These are phyloP conservation scores for Epinotia ramella DNA, from an alignment of 2,888 invertebrate species.

Conservation along the genomic window DNA sequence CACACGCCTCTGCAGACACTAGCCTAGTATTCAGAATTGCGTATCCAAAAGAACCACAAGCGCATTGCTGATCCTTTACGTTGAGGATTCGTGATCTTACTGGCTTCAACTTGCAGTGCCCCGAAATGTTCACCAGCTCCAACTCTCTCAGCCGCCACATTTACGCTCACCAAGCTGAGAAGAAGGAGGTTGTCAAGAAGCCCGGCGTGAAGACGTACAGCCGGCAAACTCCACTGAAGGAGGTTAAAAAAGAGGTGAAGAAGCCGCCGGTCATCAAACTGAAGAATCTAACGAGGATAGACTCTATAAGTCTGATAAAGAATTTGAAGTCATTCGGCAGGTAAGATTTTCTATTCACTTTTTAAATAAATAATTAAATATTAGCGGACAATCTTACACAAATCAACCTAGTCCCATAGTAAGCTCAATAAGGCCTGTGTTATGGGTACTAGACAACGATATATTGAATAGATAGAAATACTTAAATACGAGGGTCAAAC, in stretches of 20 bases:
- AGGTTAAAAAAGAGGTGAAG: conserved; percentile 10
- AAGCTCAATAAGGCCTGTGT: too few species aligned
- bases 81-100: too few species aligned
- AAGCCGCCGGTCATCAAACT: conserved; percentile 30
- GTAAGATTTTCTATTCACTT: not conserved
- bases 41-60: too few species aligned
- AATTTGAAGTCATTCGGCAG: conserved; percentile 14
- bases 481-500: too few species aligned
- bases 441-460: too few species aligned
- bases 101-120: conserved; percentile 16
- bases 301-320: conserved; percentile 31
- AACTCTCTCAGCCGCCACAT: conserved; percentile 7
- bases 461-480: too few species aligned
- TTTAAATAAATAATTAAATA: too few species aligned
- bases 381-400: too few species aligned
- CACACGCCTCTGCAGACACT: too few species aligned
- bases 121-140: conserved; percentile 14
- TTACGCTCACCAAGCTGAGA: not conserved
- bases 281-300: conserved; percentile 24
- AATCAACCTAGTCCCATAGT: too few species aligned
- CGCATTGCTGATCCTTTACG: too few species aligned
- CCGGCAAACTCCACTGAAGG: conserved; percentile 4
- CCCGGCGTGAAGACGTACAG: not conserved
- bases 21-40: too few species aligned
- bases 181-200: not conserved